Percentiles rank a stretch among this genome's conserved stretches.
Evolutionary conservation across 2,113 vertebrate genomes (phyloP).

Genomic region (Eulemur macaco): DNA sequence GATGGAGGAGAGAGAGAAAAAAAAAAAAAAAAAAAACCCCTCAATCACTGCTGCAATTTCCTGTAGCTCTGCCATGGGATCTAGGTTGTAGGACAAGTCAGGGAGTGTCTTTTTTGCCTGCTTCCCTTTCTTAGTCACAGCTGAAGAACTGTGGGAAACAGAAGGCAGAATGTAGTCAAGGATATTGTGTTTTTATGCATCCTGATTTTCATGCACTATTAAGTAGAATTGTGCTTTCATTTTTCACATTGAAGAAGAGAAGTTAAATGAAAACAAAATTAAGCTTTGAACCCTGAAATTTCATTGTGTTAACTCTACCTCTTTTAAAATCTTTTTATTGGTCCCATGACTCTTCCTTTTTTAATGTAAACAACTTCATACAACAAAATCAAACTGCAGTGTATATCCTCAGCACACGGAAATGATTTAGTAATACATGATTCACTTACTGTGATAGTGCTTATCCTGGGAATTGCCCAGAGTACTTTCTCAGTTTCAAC

Average conservation of each 20-base stretch:
- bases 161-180: conserved; percentile 48
- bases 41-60: conserved; percentile 15
- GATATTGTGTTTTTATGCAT: conserved; percentile 57
- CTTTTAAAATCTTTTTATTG: conserved; percentile 18
- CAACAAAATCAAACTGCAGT: not conserved
- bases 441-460: conserved; percentile 8
- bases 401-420: conserved; percentile 53
- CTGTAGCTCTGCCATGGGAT: conserved; percentile 15
- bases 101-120: conserved; percentile 39
- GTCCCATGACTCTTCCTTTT: not conserved
- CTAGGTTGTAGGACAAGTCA: conserved; percentile 8
- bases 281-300: conserved; percentile 17
- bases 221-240: conserved; percentile 47
- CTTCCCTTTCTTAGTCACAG: conserved; percentile 53
- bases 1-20: not conserved
- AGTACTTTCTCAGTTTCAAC: conserved; percentile 37
- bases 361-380: not conserved
- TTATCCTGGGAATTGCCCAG: not conserved
- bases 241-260: conserved; percentile 7
- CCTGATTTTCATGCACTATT: conserved; percentile 44
- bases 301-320: not conserved
- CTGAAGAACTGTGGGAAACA: conserved; percentile 43
- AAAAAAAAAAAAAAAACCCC: not conserved
- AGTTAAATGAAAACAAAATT: conserved; percentile 30
- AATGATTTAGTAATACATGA: conserved; percentile 43